Evolutionary conservation across 2,113 vertebrate genomes (phyloP).

Genomic region (Neotoma lepida): DNA sequence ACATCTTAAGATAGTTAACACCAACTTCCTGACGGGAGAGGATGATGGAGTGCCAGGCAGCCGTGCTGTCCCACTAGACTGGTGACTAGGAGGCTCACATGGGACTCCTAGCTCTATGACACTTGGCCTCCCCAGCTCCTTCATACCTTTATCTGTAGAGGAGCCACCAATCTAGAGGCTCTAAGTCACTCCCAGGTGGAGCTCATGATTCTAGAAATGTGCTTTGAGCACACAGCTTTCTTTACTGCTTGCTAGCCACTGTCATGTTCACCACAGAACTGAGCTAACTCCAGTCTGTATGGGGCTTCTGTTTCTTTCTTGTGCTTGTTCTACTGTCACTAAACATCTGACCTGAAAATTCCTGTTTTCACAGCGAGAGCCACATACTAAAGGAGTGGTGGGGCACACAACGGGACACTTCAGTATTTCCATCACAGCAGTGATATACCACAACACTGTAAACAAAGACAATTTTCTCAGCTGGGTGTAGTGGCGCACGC

Average conservation of each 20-base stretch:
- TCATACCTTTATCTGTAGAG: background rate
- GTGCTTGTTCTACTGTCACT: background rate
- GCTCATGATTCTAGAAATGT: background rate
- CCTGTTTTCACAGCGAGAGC: conserved; percentile 5
- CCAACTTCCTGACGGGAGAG: background rate
- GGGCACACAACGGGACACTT: background rate
- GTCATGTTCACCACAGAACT: background rate
- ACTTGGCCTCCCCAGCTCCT: no score
- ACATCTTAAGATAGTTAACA: background rate
- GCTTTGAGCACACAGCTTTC: background rate
- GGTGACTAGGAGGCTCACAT: background rate
- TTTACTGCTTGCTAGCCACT: background rate
- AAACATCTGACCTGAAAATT: background rate
- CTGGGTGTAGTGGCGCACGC: rapidly evolving
- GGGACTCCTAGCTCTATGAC: no score
- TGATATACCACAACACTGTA: background rate
- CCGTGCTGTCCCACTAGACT: background rate
- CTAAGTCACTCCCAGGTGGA: background rate
- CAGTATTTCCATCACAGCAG: background rate
- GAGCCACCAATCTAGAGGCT: background rate
- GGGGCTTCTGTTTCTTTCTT: background rate
- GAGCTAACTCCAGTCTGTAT: background rate
- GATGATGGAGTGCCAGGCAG: background rate
- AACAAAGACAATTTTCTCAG: conserved; percentile 38
- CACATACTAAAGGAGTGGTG: background rate